Base-by-base conservation (phyloP, 2,797 vertebrate species). In the Sarcoramphus papa region DNA sequence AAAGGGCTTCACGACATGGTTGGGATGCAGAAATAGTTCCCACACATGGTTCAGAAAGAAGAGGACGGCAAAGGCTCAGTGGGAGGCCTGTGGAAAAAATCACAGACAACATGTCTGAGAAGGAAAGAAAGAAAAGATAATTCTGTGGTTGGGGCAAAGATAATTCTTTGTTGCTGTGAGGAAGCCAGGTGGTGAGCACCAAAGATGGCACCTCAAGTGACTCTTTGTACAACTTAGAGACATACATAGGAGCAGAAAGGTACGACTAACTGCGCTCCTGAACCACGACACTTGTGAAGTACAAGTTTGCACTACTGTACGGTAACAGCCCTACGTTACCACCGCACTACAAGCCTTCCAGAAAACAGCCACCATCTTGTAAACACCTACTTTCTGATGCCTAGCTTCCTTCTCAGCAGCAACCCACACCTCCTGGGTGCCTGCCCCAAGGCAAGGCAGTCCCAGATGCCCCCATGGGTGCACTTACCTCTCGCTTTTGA, bases 401-500 rank as follows among this genome's bases (percentile, higher is more conserved):
- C 56, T 17, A 13, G 14, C 27, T 81, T 85, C 37, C 53, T 45
- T 47, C 27, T 47, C 77, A 54, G 41, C n/a, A 81, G 69, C 20
- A 67, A 45, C 4, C 25, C n/a, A 14, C 3, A 30, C 9, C 33
- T 79, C 56, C 60, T 16, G 6, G 16, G 13, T 20, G 12, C 23
- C 47, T 63, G 23, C 5, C 14, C 28, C 7, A 63, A 73, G 20
- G 31, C 31, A 63, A 45, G 33, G 47, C 2, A 2, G 23, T 62
- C 28, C 21, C 54, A 80, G 3, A 2, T 0, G 0, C 6, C 35
- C 22, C 2, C 0, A 21, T 6, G 9, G 7, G 22, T 68, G 59
- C 59, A 98, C 99, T 98, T 98, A 99, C 99, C 98, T 94, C 97
- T 98, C 1, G 91, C 93, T 98, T 98, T 99, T 18, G 98, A 86